A percentile compares a stretch with the other conserved stretches of the same genome.
Conservation (phyloP, 1,140 invertebrate genomes). For the Tenebrio molitor region DNA sequence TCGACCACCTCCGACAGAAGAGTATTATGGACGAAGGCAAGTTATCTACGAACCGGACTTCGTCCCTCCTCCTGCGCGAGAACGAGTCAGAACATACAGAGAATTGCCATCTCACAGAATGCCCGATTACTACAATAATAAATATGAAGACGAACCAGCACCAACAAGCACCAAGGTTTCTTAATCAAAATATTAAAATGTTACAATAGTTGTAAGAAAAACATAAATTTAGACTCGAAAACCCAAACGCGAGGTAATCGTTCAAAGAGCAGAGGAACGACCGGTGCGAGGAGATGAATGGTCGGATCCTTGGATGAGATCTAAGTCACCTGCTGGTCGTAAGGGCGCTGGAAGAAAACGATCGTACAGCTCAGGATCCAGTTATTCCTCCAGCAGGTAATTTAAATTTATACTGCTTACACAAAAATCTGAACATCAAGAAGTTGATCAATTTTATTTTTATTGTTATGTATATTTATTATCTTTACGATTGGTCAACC, state of each 20-base stretch:
- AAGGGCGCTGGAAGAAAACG: slow-evolving; percentile 70
- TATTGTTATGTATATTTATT: no score
- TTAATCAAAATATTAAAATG: background rate
- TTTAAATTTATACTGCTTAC: no score
- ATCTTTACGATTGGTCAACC: no score
- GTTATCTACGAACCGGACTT: slow-evolving; percentile 64
- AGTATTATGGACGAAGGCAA: slow-evolving; percentile 61
- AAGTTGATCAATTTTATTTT: no score
- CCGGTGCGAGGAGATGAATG: slow-evolving; percentile 84
- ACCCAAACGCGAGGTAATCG: slow-evolving; percentile 83
- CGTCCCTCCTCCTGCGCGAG: slow-evolving; percentile 65
- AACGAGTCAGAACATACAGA: slow-evolving; percentile 64
- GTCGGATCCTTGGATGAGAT: slow-evolving; percentile 93
- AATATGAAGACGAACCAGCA: slow-evolving; percentile 63
- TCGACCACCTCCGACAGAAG: slow-evolving; percentile 56
- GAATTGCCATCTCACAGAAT: slow-evolving; percentile 61
- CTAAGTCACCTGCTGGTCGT: slow-evolving; percentile 74
- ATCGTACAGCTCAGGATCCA: slow-evolving; percentile 83
- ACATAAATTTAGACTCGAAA: slow-evolving; percentile 63
- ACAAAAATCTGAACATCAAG: no score
- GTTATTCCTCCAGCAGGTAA: slow-evolving; percentile 81
- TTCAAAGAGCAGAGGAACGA: slow-evolving; percentile 71
- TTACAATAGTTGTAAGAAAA: background rate
- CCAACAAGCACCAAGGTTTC: slow-evolving; percentile 43
- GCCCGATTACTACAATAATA: slow-evolving; percentile 62